A percentile compares a stretch with the other conserved stretches of the same genome.
Conservation (phyloP, 2,797 vertebrate species). For the Hypotaenidia philippensis region DNA sequence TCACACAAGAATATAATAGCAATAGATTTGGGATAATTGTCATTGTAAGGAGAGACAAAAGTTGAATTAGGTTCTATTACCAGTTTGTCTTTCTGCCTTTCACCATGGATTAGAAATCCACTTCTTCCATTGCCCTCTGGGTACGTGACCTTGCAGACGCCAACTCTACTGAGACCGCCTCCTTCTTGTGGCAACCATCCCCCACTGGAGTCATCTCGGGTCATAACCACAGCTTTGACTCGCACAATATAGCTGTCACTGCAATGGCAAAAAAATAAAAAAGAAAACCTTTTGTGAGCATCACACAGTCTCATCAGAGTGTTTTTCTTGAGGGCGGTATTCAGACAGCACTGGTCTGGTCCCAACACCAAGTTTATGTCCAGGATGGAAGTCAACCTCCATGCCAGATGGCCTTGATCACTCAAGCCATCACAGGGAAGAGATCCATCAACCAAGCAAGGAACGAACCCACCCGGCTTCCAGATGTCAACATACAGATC, state of each 20-base stretch:
- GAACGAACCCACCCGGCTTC: not conserved
- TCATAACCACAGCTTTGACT: conserved; percentile 99
- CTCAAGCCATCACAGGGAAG: not conserved
- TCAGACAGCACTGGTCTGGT: not conserved
- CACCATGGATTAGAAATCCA: conserved; percentile 97
- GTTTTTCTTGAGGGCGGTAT: not conserved
- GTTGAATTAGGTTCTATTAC: conserved; percentile 78
- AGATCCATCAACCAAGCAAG: not conserved
- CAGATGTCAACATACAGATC: not conserved
- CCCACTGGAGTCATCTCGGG: conserved; percentile 98
- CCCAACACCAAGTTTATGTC: not conserved
- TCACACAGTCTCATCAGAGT: not conserved
- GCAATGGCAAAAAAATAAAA: conserved; percentile 72
- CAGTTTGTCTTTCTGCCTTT: conserved; percentile 97
- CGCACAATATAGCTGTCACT: conserved; percentile 99
- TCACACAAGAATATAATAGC: conserved; percentile 32
- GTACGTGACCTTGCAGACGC: conserved; percentile 94
- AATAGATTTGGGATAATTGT: conserved; percentile 27
- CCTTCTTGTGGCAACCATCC: conserved; percentile 99
- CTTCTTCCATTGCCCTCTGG: conserved; percentile 89
- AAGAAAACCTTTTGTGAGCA: conserved; percentile 56
- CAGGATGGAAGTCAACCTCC: not conserved
- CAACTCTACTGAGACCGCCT: conserved; percentile 95
- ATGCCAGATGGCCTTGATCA: accelerated
- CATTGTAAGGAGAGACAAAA: conserved; percentile 51